These are phyloP conservation scores for Tachina fera DNA, from an alignment of 2,888 invertebrate species.

Conservation along the genomic window DNA sequence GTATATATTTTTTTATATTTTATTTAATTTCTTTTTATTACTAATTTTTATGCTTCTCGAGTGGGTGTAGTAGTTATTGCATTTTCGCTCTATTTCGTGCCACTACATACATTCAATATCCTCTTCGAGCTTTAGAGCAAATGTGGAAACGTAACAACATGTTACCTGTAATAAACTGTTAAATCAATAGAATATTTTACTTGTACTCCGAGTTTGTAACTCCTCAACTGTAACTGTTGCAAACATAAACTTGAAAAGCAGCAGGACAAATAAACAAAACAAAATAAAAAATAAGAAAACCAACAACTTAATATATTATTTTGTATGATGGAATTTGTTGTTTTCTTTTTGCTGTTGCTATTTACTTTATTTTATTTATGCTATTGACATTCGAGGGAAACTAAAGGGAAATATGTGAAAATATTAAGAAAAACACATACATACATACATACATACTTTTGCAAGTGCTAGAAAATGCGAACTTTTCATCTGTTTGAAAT, in stretches of 20 bases:
- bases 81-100: conserved; percentile 59
- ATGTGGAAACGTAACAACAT: conserved; percentile 60
- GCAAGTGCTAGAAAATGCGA: conserved; percentile 24
- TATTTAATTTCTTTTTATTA: conserved; percentile 4
- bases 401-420: conserved; percentile 40
- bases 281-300: no score
- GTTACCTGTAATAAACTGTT: conserved; percentile 69
- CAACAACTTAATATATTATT: conserved; percentile 9
- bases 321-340: conserved; percentile 53
- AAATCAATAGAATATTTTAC: conserved; percentile 65
- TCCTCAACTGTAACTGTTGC: conserved; percentile 9
- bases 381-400: conserved; percentile 68
- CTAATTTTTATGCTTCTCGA: conserved; percentile 25
- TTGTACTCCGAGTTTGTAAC: conserved; percentile 3
- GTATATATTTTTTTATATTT: conserved; percentile 36
- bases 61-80: conserved; percentile 67
- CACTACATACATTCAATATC: conserved; percentile 45
- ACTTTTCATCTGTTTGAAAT: conserved; percentile 59
- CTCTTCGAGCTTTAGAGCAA: conserved; percentile 28
- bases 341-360: conserved; percentile 36
- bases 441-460: no score
- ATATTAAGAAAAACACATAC: conserved; percentile 4
- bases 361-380: conserved; percentile 45
- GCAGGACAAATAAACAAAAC: not conserved
- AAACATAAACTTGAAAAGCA: not conserved